These are phyloP conservation scores for Chiridota heheva DNA, from an alignment of 35 echinoderm and acorn worm species.

Conservation along the genomic window DNA sequence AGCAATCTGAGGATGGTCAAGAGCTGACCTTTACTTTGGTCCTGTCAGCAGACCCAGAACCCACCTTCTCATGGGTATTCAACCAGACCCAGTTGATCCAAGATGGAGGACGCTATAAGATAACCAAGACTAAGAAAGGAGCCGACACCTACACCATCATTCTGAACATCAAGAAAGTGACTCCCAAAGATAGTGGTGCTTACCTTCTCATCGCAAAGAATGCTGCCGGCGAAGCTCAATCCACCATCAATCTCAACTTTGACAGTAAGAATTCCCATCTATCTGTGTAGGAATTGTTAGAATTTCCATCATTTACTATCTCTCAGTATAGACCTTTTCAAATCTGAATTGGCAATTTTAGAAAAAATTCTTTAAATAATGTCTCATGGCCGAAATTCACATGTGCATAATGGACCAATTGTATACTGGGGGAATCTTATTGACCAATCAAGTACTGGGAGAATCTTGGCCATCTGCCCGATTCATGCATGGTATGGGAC, in stretches of 20 bases:
- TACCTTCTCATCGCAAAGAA: slow-evolving; percentile 71
- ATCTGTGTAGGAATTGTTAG: no score
- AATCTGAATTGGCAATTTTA: no score
- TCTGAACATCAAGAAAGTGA: slow-evolving; percentile 76
- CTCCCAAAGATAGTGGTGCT: slow-evolving; percentile 77
- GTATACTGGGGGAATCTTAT: no score
- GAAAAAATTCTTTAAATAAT: no score
- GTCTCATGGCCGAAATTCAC: no score
- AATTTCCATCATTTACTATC: no score
- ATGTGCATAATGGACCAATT: no score
- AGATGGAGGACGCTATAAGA: slow-evolving; percentile 66
- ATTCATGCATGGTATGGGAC: no score
- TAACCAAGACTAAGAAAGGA: slow-evolving; percentile 55
- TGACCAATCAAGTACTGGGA: no score
- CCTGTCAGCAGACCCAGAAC: slow-evolving; percentile 58
- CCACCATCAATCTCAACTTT: slow-evolving; percentile 98
- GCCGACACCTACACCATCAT: slow-evolving; percentile 47
- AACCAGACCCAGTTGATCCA: slow-evolving; percentile 53
- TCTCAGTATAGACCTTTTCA: no score
- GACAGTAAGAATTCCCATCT: slow-evolving; percentile 71
- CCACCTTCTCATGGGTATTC: slow-evolving; percentile 69
- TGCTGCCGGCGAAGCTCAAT: slow-evolving; percentile 51
- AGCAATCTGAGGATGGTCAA: slow-evolving; percentile 83
- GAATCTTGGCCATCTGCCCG: no score
- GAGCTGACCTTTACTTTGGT: slow-evolving; percentile 63